Evolutionary conservation across 2,113 vertebrate species (phyloP), one percentile per base, ranked within the genome.

Genomic region (Tragelaphus strepsiceros): DNA sequence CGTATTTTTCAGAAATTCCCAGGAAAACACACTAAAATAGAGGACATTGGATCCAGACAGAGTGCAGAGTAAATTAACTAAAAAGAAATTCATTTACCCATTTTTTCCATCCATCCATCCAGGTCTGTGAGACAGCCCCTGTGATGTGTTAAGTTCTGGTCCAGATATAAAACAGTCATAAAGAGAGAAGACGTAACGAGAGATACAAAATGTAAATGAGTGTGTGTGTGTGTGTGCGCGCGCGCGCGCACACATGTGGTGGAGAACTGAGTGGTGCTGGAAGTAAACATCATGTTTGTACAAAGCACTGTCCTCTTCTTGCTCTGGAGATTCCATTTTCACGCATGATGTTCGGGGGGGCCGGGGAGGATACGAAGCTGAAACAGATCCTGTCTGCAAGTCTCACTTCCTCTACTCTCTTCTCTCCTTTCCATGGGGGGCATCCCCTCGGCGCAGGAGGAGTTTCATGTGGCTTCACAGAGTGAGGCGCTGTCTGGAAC

Each of bases 1-100:
- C 15, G 67, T 92, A 62, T 78, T 96, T 93, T 92, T 59, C 10
- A 77, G 90, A 97, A 97, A 53, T 92, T 97, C 92, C 94, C 64
- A 78, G 95, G 35, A 56, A 86, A 94, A 46, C 24, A 77, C 24
- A 67, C 21, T 90, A 30, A 67, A 84, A 81, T 11, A 84, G 35
- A 80, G 56, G 35, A 35, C 67, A 80, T 91, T 89, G 95, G 59
- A 67, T 91, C 61, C 51, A 77, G 59, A 94, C 51, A 77, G 53
- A 26, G 13, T 87, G 14, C 0, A 24, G n/a, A 62, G 22, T 85
- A 56, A 81, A 88, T 94, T 61, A 81, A 77, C 59, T 83, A 67
- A 62, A 59, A 24, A 84, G 2, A 5, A 84, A 39, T 51, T 56
- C 22, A 88, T 78, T 39, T 49, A 12, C 43, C 78, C 39, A 12